phyloP scores from a whole-genome alignment of 1,140 invertebrate species.

The Sinella curviseta region DNA sequence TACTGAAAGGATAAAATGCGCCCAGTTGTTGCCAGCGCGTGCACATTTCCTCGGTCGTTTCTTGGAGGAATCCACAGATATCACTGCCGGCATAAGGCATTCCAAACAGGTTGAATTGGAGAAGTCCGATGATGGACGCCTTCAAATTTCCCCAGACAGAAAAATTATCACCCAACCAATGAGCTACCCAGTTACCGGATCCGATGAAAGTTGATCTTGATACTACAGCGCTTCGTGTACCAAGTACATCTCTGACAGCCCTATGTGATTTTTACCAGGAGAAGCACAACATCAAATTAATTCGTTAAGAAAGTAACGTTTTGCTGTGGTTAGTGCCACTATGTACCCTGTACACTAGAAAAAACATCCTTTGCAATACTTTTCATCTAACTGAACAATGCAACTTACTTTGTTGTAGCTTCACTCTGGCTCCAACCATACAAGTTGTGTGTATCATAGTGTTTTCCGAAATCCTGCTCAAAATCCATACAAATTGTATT shows the following conservation, averaged over 20 bases:
- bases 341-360: neutral
- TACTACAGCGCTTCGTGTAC: constrained; percentile 54
- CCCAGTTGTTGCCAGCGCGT: constrained; percentile 77
- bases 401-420: constrained; percentile 27
- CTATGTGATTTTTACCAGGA: constrained; percentile 55
- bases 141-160: constrained; percentile 58
- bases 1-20: constrained; percentile 81
- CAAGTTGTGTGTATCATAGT: constrained; percentile 33
- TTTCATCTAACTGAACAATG: too few relatives aligned
- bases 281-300: constrained; percentile 42
- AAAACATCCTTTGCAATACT: neutral
- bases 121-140: constrained; percentile 49
- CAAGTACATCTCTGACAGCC: constrained; percentile 16
- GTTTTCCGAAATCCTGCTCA: constrained; percentile 14
- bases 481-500: constrained; percentile 27
- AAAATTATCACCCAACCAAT: constrained; percentile 62
- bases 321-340: too few relatives aligned
- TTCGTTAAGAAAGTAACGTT: neutral
- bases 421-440: constrained; percentile 31
- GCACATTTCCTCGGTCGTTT: constrained; percentile 56
- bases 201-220: constrained; percentile 61
- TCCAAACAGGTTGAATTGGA: constrained; percentile 59
- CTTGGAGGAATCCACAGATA: constrained; percentile 60
- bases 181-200: constrained; percentile 59
- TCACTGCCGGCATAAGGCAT: constrained; percentile 61